Evolutionary conservation across 2,113 vertebrate species (phyloP), one percentile per base, ranked within the genome.

Genomic region (Lonchura striata): DNA sequence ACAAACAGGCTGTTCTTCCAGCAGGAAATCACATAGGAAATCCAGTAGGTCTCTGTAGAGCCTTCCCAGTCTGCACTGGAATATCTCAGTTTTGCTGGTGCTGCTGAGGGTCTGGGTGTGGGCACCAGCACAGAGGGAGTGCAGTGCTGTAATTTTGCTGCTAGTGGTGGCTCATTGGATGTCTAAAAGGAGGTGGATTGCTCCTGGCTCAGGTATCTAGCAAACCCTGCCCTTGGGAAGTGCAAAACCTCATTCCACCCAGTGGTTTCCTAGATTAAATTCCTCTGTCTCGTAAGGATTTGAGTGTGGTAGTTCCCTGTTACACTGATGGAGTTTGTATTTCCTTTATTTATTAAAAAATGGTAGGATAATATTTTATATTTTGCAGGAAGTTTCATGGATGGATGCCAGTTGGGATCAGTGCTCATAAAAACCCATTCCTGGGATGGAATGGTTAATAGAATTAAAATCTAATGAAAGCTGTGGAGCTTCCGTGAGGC

Each of bases 161-260:
- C 15, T 44, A 46, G 0, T 24, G 22, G 6, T 23, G 8, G 37
- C 82, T 84, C 2, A 0, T 2, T 69, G 33, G 22, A 8, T 44
- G 6, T 59, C 65, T 59, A 8, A 78, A 75, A 28, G 8, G 17
- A 68, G 17, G 11, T 20, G 30, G 28, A 3, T 33, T 79, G 9
- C 31, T 56, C 35, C 49, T 54, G 33, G 39, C 17, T 75, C 61
- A 42, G 5, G 2, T 17, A 22, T n/a, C 46, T 63, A 47, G 7
- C 49, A 82, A 82, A 56, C 49, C 27, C 12, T 69, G 33, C 9
- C 27, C 44, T 50, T 77, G 63, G 39, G 49, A 88, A 72, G 72
- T 24, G 54, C 66, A 92, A 57, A 50, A 11, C 18, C 7, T 68
- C 24, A 28, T 54, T 44, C 61, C 16, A 28, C 17, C 39, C 42